These are phyloP conservation scores for Aquatica leii DNA, from an alignment of 2,888 invertebrate genomes.

Conservation along the genomic window DNA sequence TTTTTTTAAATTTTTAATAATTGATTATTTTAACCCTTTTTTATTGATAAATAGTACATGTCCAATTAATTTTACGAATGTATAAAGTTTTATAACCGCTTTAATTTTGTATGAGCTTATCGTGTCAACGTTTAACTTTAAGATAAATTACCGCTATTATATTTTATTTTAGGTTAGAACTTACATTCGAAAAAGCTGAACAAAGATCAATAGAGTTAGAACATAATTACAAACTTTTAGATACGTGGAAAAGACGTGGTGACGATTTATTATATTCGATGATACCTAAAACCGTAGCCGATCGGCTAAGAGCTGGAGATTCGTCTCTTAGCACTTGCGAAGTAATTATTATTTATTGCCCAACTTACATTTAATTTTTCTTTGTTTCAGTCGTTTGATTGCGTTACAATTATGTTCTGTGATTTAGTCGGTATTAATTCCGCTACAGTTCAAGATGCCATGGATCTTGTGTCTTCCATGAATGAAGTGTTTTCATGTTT, in stretches of 20 bases:
- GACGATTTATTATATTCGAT: slow-evolving; percentile 90
- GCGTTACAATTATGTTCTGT: slow-evolving; percentile 82
- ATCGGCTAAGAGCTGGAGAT: slow-evolving; percentile 78
- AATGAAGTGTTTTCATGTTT: slow-evolving; percentile 87
- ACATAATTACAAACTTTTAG: slow-evolving; percentile 77
- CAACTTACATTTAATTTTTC: not conserved
- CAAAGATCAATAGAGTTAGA: slow-evolving; percentile 80
- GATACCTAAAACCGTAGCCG: slow-evolving; percentile 88
- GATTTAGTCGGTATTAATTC: slow-evolving; percentile 71
- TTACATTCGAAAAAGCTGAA: slow-evolving; percentile 85
- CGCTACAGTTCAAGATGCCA: slow-evolving; percentile 67
- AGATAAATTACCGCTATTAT: too few relatives aligned
- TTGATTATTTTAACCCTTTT: too few relatives aligned
- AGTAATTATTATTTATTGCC: slow-evolving; percentile 59
- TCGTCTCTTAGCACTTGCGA: slow-evolving; percentile 83
- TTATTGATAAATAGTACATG: too few relatives aligned
- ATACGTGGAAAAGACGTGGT: slow-evolving; percentile 86
- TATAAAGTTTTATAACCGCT: too few relatives aligned
- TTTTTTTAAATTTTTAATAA: too few relatives aligned
- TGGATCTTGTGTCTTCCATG: slow-evolving; percentile 85
- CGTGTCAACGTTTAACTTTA: too few relatives aligned
- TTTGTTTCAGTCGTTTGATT: slow-evolving; percentile 72
- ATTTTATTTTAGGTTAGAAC: slow-evolving; percentile 72
- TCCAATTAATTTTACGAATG: too few relatives aligned
- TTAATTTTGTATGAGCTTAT: too few relatives aligned